phyloP scores from a whole-genome alignment of 2,888 invertebrate species.

The Meta bourneti region DNA sequence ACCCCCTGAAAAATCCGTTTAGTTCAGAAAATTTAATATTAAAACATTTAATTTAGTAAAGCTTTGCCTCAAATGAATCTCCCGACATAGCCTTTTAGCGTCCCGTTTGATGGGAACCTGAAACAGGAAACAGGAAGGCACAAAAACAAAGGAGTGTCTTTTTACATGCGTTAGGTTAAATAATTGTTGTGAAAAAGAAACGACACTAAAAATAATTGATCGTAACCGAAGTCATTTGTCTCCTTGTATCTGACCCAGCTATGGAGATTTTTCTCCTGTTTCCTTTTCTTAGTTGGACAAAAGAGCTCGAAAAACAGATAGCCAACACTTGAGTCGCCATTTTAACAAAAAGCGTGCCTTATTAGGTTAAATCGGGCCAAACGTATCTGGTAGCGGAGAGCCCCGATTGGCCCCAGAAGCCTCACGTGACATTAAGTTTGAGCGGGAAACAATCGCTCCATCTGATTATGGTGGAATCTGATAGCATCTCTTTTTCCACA shows the following conservation, averaged over 20 bases:
- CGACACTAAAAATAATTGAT: not conserved
- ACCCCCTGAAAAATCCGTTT: too few relatives aligned
- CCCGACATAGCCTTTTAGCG: too few relatives aligned
- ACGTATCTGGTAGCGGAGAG: conserved; percentile 54
- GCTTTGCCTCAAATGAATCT: too few relatives aligned
- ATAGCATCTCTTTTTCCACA: conserved; percentile 70
- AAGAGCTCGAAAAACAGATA: conserved; percentile 55
- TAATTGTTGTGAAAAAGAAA: too few relatives aligned
- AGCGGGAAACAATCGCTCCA: conserved; percentile 70
- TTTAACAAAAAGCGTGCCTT: conserved; percentile 72
- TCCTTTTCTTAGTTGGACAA: conserved; percentile 59
- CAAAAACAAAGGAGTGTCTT: too few relatives aligned
- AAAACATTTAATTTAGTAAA: too few relatives aligned
- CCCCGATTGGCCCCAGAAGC: conserved; percentile 41
- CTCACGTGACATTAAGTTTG: conserved; percentile 65
- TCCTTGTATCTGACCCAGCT: conserved; percentile 40
- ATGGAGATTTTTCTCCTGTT: not conserved
- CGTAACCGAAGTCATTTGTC: not conserved
- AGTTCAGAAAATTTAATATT: too few relatives aligned
- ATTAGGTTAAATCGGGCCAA: conserved; percentile 74
- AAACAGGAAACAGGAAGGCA: too few relatives aligned
- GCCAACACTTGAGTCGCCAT: conserved; percentile 38
- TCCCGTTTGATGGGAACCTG: too few relatives aligned
- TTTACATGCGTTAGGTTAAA: too few relatives aligned
- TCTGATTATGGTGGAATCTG: conserved; percentile 57